These are phyloP conservation scores for Noctua janthina DNA, from an alignment of 2,888 invertebrate species.

Conservation along the genomic window DNA sequence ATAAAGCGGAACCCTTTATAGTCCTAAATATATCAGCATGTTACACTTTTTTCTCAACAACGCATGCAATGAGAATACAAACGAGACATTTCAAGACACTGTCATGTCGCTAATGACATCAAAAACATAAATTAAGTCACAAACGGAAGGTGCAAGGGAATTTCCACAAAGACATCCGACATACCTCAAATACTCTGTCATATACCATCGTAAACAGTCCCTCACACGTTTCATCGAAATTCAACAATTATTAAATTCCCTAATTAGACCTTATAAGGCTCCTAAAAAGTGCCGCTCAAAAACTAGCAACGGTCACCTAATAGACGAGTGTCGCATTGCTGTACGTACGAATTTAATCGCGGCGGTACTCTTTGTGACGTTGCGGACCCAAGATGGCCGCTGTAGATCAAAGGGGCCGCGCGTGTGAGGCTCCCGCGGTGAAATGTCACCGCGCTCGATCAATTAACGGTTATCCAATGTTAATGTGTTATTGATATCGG, in stretches of 20 bases:
- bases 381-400: slow-evolving; percentile 78
- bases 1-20: slow-evolving; percentile 41
- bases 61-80: slow-evolving; percentile 13
- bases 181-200: slow-evolving; percentile 49
- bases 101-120: slow-evolving; percentile 52
- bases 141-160: slow-evolving; percentile 57
- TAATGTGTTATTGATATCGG: slow-evolving; percentile 86
- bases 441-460: slow-evolving; percentile 89
- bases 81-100: slow-evolving; percentile 42
- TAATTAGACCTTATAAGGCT: slow-evolving; percentile 65
- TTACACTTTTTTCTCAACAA: slow-evolving; percentile 50
- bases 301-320: slow-evolving; percentile 77
- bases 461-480: slow-evolving; percentile 85
- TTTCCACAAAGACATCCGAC: slow-evolving; percentile 54
- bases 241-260: slow-evolving; percentile 62
- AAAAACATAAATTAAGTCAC: slow-evolving; percentile 59
- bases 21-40: slow-evolving; percentile 21
- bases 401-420: slow-evolving; percentile 83
- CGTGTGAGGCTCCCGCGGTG: slow-evolving; percentile 82
- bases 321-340: slow-evolving; percentile 88
- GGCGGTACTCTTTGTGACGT: slow-evolving; percentile 83
- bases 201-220: slow-evolving; percentile 38
- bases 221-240: slow-evolving; percentile 61
- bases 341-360: slow-evolving; percentile 88
- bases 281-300: slow-evolving; percentile 66